These are phyloP conservation scores for Papilio glaucus DNA, from an alignment of 1,140 invertebrate species.

Conservation along the genomic window DNA sequence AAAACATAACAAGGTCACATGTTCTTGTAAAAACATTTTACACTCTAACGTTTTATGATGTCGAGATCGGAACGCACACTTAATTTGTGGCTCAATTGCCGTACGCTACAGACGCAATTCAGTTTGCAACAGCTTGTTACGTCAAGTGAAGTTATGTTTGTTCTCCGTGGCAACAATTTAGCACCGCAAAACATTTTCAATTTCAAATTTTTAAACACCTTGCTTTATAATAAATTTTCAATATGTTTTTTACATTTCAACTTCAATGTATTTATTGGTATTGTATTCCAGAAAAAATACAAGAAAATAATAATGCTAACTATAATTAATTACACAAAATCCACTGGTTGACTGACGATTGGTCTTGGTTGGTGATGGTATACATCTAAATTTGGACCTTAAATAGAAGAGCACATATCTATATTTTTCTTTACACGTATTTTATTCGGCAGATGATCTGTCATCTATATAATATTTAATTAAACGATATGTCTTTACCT, in stretches of 20 bases:
- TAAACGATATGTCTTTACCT: too few relatives aligned
- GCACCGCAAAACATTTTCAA: constrained; percentile 23
- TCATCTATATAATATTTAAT: too few relatives aligned
- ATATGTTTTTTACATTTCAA: not conserved
- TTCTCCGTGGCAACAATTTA: constrained; percentile 15
- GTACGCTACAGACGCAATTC: constrained; percentile 20
- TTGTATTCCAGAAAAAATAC: too few relatives aligned
- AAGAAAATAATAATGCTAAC: too few relatives aligned
- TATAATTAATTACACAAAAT: too few relatives aligned
- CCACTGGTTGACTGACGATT: too few relatives aligned
- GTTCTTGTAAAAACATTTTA: not conserved
- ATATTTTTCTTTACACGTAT: too few relatives aligned
- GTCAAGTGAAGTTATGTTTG: constrained; percentile 29
- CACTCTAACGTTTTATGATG: constrained; percentile 16
- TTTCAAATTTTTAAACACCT: constrained; percentile 23
- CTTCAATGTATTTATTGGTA: not conserved
- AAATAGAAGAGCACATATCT: too few relatives aligned
- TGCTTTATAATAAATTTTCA: not conserved
- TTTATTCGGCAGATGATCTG: too few relatives aligned
- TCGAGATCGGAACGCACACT: constrained; percentile 26
- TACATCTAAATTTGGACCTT: too few relatives aligned
- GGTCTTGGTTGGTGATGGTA: too few relatives aligned
- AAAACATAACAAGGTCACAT: not conserved
- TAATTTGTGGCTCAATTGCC: constrained; percentile 29
- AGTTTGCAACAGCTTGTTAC: constrained; percentile 30